Evolutionary conservation across 2,888 invertebrate genomes (phyloP), one percentile per base, ranked within the genome.

Genomic region (Cancer borealis): DNA sequence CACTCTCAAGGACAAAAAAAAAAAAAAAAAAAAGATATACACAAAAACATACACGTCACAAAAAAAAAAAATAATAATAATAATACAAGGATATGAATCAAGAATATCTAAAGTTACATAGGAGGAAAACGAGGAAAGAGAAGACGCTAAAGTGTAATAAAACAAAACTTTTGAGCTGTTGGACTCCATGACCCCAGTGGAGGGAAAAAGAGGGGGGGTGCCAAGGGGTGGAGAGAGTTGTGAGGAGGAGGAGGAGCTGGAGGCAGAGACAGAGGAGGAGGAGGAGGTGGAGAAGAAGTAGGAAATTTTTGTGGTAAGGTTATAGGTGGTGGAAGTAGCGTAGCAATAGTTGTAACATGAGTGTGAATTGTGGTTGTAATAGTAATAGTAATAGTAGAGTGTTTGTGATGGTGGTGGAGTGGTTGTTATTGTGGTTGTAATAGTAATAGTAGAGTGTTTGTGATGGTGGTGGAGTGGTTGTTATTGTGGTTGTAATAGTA

Each of bases 241-340:
- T 6, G 26, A 26, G 79, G 30, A 17, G 14, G 90, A n/a, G 88
- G 10, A 49, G 88, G 47, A 12, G 88, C 21, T 21, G 45, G 88
- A 10, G 88, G 26, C 3, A 47, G n/a, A 46, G 46, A 12, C 6
- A 45, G 45, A 46, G 88, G 45, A 47, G 88, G 47, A 45, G 88
- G 88, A 17, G 87, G 87, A 39, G 30, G 87, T 1, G 87, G 14
- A 87, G 45, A 5, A 14, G 88, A 14, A 14, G 88, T 14, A 17
- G 88, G 39, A 14, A 21, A 26, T 73, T 73, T 73, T 73, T 88
- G 46, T 26, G 88, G 88, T 88, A 88, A 46, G 88, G 45, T 21
- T 88, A 21, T 45, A 5, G 46, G 88, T 17, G 88, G 45, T 21
- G 88, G 88, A 46, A 46, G 6, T 14, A 45, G 88, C 17, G 87